These are phyloP conservation scores for Nettapus auritus DNA, from an alignment of 2,113 vertebrate species.

Conservation along the genomic window DNA sequence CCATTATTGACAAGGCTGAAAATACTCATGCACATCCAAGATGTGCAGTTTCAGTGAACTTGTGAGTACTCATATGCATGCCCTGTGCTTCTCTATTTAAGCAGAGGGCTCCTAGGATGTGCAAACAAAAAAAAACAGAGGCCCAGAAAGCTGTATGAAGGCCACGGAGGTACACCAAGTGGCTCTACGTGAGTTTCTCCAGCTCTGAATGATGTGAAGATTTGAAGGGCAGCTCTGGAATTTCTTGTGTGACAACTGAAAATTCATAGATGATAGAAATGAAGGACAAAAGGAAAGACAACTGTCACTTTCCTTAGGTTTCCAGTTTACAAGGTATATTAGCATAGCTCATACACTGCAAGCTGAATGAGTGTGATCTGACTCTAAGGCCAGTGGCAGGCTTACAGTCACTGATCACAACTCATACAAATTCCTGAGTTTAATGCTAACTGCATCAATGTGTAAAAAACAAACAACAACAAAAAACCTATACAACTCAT, in stretches of 20 bases:
- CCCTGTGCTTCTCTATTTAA: not conserved
- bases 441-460: not conserved
- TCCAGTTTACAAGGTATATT: not conserved
- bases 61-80: not conserved
- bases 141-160: not conserved
- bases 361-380: not conserved
- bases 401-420: not conserved
- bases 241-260: not conserved
- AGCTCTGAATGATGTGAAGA: not conserved
- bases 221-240: not conserved
- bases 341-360: not conserved
- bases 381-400: not conserved
- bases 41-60: not conserved
- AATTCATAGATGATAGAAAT: not conserved
- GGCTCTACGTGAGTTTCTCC: not conserved
- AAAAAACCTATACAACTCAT: not conserved
- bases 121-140: not conserved
- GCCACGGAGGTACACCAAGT: rapidly evolving
- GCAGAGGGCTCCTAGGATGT: not conserved
- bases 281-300: not conserved
- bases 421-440: not conserved
- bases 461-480: not conserved
- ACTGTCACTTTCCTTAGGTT: not conserved
- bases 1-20: not conserved
- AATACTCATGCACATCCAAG: not conserved